phyloP scores from a whole-genome alignment of 2,113 vertebrate genomes.

The Glaucidium brasilianum region DNA sequence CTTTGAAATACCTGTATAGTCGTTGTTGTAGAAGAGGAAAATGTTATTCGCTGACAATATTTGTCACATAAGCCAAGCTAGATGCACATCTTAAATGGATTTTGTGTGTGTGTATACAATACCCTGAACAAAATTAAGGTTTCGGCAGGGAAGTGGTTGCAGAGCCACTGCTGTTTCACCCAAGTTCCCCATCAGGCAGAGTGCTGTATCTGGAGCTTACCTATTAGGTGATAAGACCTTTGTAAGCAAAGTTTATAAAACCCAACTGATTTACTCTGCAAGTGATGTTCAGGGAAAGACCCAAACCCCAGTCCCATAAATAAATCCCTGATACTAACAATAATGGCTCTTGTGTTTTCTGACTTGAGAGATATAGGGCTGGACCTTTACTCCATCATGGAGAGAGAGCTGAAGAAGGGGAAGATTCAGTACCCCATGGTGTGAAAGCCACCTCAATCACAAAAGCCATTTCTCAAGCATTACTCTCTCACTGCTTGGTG shows the following conservation, averaged over 20 bases:
- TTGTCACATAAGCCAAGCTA: not conserved
- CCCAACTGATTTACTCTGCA: not conserved
- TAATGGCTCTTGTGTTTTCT: not conserved
- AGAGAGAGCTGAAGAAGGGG: not conserved
- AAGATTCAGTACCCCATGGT: accelerated
- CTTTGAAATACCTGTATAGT: not conserved
- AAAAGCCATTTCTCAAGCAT: not conserved
- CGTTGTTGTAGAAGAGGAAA: not conserved
- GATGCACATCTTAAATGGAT: not conserved
- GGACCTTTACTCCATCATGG: not conserved
- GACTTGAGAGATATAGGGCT: accelerated
- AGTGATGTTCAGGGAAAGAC: not conserved
- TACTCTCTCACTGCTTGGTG: not conserved
- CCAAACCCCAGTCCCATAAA: not conserved
- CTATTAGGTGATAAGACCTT: not conserved
- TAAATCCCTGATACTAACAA: not conserved
- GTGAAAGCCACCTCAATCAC: not conserved
- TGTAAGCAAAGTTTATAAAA: not conserved
- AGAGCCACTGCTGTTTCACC: not conserved
- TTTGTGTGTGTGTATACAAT: not conserved
- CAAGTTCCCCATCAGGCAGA: not conserved
- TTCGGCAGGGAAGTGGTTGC: not conserved
- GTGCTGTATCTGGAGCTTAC: not conserved
- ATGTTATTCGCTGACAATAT: not conserved
- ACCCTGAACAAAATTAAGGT: not conserved